Evolutionary conservation across 2,888 invertebrate species (phyloP), one percentile per base, ranked within the genome.

Genomic region (Campoplex capitator): DNA sequence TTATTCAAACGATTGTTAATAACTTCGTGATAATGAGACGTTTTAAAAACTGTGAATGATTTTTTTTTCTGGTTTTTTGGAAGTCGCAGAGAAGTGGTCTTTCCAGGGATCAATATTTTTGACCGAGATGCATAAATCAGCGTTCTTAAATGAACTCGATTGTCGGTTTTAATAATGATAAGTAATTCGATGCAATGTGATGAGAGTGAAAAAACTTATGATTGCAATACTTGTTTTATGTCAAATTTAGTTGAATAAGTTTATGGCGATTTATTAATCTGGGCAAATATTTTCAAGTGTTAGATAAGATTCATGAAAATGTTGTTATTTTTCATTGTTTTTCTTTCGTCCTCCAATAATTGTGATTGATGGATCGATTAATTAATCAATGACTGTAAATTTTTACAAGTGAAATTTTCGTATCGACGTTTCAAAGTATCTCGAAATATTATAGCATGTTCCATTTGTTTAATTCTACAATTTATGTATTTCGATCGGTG

Each of bases 241-340:
- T 16, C 0, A 32, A 16, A 62, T 32, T 58, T 58, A 1, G 11
- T 58, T 23, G 56, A 23, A 9, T 2, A 2, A 58, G 11, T 58
- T 28, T 0, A 11, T 28, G 13, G 28, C 1, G 23, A 58, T 58
- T 58, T 28, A 16, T 62, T 16, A 13, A 16, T 32, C 16, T 62
- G 62, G 62, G 62, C 62, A 62, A 62, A 62, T 62, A 16, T 62
- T 62, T 62, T 62, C 13, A 9, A 32, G 4, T 7, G 6, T 4
- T 58, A 62, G 16, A 32, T 16, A 28, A 13, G 4, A 62, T 16
- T 32, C 16, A 4, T 62, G 32, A 58, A 28, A 32, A 70, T 13
- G 32, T 83, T 78, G 71, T 83, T 78, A 73, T 73, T 65, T 32
- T 83, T 11, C 67, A 73, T 56, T 13, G 54, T 73, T 79, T 48